Evolutionary conservation across 2,888 invertebrate genomes (phyloP), one percentile per base, ranked within the genome.

Genomic region (Mythimna loreyi): DNA sequence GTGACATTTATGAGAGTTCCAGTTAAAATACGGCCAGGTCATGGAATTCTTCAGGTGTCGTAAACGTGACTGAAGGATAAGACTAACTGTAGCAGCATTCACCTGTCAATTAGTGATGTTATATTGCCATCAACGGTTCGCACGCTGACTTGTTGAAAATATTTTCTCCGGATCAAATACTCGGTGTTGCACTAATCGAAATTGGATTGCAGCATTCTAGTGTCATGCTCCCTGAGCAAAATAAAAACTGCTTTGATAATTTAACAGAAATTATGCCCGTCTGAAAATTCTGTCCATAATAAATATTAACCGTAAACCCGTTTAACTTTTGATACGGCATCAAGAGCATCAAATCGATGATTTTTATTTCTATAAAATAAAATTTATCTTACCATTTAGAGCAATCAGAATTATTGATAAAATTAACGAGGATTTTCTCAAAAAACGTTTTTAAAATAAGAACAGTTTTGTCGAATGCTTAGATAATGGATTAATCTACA

Each of bases 71-170:
- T 55, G 43, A 63, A 75, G 56, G 52, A 61, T 77, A 64, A 47
- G 69, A 69, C 47, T 77, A 49, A 60, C 64, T 60, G 52, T 61
- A 25, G 55, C 63, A 71, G 47, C 60, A 47, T 64, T 72, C 64
- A 57, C 52, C 72, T 75, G 78, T 72, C 78, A 75, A 75, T 75
- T 75, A 75, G 78, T 72, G 52, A 77, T 72, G 52, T 61, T 74
- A 56, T 70, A 75, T 9, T 72, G 57, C 75, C 56, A 43, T 75
- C 63, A 63, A 13, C 13, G 16, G 7, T 72, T 62, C 30, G 25
- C 30, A 40, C 30, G 25, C 43, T 62, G 47, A 28, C 11, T 36
- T 43, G 76, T 62, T 57, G 70, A 56, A 50, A 45, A 50, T 64
- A 71, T 71, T 75, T 63, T 77, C 45, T 69, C 25, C 8, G 9